Conservation (phyloP, 2,797 vertebrate species). For the Distichodus sexfasciatus region DNA sequence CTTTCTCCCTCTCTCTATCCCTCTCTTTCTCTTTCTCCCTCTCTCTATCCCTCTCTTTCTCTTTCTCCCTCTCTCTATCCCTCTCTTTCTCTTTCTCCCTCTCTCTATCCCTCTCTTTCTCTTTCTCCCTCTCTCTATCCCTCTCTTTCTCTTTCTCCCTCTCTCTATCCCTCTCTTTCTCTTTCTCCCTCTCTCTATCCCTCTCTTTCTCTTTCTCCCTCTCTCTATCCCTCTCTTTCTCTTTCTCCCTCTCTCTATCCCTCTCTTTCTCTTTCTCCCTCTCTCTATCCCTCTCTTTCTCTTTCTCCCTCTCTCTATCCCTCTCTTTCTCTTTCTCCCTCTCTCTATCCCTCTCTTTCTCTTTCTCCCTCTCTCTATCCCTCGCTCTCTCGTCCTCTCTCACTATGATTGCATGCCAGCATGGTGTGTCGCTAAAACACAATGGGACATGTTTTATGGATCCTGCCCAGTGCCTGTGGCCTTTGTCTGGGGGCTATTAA, state of each 20-base stretch:
- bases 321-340: background rate
- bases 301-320: background rate
- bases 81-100: conserved; percentile 41
- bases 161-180: background rate
- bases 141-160: background rate
- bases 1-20: background rate
- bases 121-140: background rate
- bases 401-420: conserved; percentile 73
- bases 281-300: background rate
- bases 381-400: conserved; percentile 56
- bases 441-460: conserved; percentile 71
- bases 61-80: background rate
- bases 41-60: background rate
- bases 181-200: background rate
- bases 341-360: background rate
- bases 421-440: conserved; percentile 62
- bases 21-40: background rate
- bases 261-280: background rate
- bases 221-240: background rate
- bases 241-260: background rate
- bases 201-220: background rate
- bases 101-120: too few species aligned
- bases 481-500: conserved; percentile 75
- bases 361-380: conserved; percentile 3
- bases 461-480: conserved; percentile 65